phyloP scores from a whole-genome alignment of 2,797 vertebrate species.

The Lepus oiostolus region DNA sequence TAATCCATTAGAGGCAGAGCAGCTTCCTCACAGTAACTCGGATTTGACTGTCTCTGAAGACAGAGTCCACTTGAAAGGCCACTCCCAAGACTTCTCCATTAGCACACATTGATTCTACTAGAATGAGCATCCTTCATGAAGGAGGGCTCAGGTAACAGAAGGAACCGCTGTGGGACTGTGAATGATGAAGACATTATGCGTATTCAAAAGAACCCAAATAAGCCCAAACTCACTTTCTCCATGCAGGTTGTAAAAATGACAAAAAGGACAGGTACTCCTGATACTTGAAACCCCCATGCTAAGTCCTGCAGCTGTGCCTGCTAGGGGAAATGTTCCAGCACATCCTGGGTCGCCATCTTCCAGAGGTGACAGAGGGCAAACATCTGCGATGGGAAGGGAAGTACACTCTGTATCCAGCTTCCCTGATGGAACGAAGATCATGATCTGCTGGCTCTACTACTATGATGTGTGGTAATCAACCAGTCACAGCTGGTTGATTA shows the following conservation, averaged over 20 bases:
- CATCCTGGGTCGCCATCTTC: neutral
- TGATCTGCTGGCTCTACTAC: conserved; percentile 12
- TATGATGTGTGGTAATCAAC: neutral
- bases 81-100: neutral
- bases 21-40: neutral
- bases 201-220: conserved; percentile 37
- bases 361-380: neutral
- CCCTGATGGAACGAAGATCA: neutral
- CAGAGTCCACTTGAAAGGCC: neutral
- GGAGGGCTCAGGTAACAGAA: neutral
- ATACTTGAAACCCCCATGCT: neutral
- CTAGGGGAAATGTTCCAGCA: neutral
- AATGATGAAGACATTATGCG: neutral
- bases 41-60: neutral
- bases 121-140: neutral
- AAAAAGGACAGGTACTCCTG: neutral
- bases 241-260: neutral
- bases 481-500: neutral
- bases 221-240: neutral
- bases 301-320: neutral
- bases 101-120: neutral
- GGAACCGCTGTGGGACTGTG: neutral
- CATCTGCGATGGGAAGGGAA: neutral
- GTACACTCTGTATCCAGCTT: neutral
- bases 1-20: neutral